A percentile compares a stretch with the other conserved stretches of the same genome.
Conservation (phyloP, 2,797 vertebrate species). For the Ispidina picta region DNA sequence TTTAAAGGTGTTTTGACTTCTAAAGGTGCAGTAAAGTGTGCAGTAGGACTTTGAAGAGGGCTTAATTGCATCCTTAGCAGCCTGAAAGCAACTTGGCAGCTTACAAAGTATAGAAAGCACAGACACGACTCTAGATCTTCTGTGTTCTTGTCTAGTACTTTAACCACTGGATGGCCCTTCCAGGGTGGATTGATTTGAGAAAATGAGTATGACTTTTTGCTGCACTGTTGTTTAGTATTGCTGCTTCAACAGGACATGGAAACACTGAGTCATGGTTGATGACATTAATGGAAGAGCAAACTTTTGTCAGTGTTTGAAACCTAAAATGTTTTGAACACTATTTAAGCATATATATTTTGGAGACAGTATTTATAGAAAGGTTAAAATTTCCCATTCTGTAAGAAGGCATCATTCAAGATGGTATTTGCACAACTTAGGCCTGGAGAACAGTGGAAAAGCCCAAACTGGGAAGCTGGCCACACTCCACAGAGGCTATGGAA, state of each 20-base stretch:
- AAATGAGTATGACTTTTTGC: background rate
- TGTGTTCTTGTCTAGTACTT: background rate
- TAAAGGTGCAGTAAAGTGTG: constrained; percentile 55
- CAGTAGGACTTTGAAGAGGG: constrained; percentile 54
- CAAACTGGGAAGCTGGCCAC: background rate
- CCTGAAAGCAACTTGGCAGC: background rate
- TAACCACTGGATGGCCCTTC: background rate
- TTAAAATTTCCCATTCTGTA: background rate
- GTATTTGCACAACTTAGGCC: background rate
- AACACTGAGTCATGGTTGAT: background rate
- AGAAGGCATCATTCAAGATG: background rate
- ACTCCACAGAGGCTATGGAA: background rate
- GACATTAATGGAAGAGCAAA: background rate
- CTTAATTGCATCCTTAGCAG: constrained; percentile 53
- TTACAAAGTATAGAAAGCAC: background rate
- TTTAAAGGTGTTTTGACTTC: constrained; percentile 69
- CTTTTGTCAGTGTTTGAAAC: background rate
- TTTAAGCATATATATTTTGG: background rate
- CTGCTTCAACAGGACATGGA: background rate
- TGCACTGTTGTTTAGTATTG: background rate
- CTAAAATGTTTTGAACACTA: background rate
- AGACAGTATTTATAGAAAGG: background rate
- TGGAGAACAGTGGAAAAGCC: background rate
- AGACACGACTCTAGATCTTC: constrained; percentile 9
- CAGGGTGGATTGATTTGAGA: background rate